Conservation (phyloP, 2,888 invertebrate species). For the Smittia aterrima region DNA sequence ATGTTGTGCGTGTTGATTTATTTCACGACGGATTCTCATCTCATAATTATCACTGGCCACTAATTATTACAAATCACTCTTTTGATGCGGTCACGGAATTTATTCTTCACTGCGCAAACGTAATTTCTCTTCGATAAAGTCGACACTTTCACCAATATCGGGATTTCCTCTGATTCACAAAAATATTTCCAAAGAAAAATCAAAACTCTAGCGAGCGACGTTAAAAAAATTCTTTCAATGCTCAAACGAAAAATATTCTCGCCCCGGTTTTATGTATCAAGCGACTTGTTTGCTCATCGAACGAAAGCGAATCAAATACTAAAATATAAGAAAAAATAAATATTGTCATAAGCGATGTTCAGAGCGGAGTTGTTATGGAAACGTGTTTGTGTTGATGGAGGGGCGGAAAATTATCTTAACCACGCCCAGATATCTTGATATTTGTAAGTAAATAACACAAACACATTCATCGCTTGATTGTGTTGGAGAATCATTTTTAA, state of each 20-base stretch:
- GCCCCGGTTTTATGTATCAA: slow-evolving; percentile 28
- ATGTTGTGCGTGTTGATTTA: background rate
- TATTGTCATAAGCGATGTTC: slow-evolving; percentile 33
- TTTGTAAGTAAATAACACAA: slow-evolving; percentile 13
- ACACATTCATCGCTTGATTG: background rate
- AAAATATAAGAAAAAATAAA: slow-evolving; percentile 38
- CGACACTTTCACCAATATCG: no score
- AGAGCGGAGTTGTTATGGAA: slow-evolving; percentile 29
- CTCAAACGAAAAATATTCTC: background rate
- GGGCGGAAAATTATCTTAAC: background rate
- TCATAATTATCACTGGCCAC: slow-evolving; percentile 11
- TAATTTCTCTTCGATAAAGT: background rate
- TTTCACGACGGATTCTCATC: slow-evolving; percentile 8
- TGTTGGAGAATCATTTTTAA: background rate
- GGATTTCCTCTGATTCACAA: background rate
- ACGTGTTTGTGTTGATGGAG: background rate
- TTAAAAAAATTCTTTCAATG: background rate
- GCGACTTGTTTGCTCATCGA: slow-evolving; percentile 35
- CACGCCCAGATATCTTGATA: background rate
- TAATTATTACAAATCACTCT: slow-evolving; percentile 22
- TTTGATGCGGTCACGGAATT: background rate
- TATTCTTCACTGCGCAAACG: background rate
- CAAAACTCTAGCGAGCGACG: background rate
- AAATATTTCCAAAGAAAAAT: background rate
- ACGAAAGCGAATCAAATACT: slow-evolving; percentile 41